These are phyloP conservation scores for Leucophenga maculata DNA, from an alignment of 2,888 invertebrate species.

Conservation along the genomic window DNA sequence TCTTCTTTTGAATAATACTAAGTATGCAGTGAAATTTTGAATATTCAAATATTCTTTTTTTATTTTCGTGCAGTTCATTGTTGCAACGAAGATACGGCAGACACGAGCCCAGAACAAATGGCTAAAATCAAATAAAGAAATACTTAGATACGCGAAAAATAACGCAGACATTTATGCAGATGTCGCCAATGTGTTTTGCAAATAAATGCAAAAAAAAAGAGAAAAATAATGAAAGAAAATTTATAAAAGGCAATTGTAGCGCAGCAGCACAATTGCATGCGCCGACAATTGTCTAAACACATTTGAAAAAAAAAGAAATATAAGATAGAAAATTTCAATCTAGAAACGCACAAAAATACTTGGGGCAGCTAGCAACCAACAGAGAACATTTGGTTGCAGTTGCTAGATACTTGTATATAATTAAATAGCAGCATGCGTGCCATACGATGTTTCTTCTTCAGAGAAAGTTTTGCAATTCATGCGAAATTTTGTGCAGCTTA, in stretches of 20 bases:
- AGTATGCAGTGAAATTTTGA: too few species aligned
- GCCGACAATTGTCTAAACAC: conserved; percentile 18
- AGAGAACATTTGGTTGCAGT: too few species aligned
- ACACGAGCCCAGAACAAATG: conserved; percentile 12
- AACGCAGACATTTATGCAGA: conserved; percentile 15
- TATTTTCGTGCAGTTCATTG: too few species aligned
- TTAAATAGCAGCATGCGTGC: too few species aligned
- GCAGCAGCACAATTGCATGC: background rate
- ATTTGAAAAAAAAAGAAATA: background rate
- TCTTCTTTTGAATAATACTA: too few species aligned
- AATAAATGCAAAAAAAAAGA: background rate
- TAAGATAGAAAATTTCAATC: background rate
- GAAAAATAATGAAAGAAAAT: background rate
- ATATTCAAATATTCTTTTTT: too few species aligned
- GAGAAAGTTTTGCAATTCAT: too few species aligned
- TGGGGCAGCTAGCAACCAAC: too few species aligned
- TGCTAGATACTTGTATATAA: too few species aligned
- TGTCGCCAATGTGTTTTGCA: background rate
- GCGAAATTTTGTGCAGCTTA: too few species aligned
- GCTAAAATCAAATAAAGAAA: conserved; percentile 19
- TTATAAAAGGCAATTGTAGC: background rate
- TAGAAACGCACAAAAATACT: too few species aligned
- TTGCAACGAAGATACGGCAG: background rate
- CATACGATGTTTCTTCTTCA: too few species aligned
- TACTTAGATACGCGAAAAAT: background rate